Base-by-base conservation (phyloP, 2,113 vertebrate species). In the Boulengeromyrus knoepffleri region DNA sequence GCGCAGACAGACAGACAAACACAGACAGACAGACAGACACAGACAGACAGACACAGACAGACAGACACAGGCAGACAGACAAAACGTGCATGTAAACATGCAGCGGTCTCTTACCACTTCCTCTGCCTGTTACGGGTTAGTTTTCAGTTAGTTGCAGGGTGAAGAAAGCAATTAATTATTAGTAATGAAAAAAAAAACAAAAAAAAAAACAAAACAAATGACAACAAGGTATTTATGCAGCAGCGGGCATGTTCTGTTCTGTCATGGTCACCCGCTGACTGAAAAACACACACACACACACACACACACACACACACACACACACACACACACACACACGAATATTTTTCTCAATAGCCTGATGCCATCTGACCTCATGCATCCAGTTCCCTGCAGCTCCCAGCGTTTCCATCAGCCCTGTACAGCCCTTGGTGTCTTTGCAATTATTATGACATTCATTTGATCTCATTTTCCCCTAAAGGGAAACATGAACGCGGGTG, bases 81-180 rank as follows among this genome's bases (percentile, higher is more conserved):
- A 94, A 86, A 92, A 95, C 93, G 92, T 92, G 90, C 31, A 74
- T 36, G 24, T 91, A 91, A 49, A 80, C 92, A 93, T 93, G 88
- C 92, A 46, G 62, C 47, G 19, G 49, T 88, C 10, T 96, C 98
- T 99, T 98, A 99, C 99, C 97, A 96, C 97, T 94, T 98, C 97
- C 39, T 99, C 99, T 95, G 98, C 97, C 93, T 97, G 92, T 89
- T 93, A 96, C 91, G 95, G 89, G 95, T 94, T 87, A 95, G 91
- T 94, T 95, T 97, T 96, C 56, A 87, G 91, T 95, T 94, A 97
- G 96, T 95, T 52, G 92, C 62, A 88, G 90, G 66, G 91, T 94
- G 90, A 89, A 92, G 47, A 85, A 77, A 90, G 92, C 90, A 92
- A 80, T 93, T 74, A 87, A 91, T 90, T 88, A 90, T 91, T 89